A percentile compares a stretch with the other conserved stretches of the same genome.
Evolutionary conservation across 2,113 vertebrate genomes (phyloP).

Genomic region (Arizona elegans): DNA sequence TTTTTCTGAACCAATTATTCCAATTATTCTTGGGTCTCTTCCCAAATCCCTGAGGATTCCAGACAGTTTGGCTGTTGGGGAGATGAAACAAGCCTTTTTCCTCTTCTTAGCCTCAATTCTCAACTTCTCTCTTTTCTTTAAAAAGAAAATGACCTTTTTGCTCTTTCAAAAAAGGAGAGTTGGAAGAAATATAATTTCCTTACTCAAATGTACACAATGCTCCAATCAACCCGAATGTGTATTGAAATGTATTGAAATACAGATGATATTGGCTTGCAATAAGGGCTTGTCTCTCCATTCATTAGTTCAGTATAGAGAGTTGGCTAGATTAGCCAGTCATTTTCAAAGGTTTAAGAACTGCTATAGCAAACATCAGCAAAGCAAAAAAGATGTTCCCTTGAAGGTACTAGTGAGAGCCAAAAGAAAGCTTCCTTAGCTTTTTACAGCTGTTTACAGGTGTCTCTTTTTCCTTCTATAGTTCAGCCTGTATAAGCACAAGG

Average conservation of each 20-base stretch:
- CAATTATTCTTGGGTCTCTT: not conserved
- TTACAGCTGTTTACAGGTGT: not conserved
- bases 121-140: not conserved
- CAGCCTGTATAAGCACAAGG: not conserved
- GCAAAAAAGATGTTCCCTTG: not conserved
- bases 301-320: not conserved
- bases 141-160: not conserved
- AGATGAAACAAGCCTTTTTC: not conserved
- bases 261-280: not conserved
- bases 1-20: not conserved
- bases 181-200: not conserved
- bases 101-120: not conserved
- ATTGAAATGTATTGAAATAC: not conserved
- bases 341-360: not conserved
- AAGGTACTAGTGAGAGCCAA: not conserved
- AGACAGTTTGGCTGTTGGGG: not conserved
- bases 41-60: not conserved
- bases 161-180: not conserved
- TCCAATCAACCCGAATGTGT: not conserved
- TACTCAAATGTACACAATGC: not conserved
- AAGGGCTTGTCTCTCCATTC: not conserved
- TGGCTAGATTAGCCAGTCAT: not conserved
- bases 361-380: not conserved
- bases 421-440: not conserved
- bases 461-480: not conserved